Evolutionary conservation across 2,113 vertebrate species (phyloP).

Genomic region (Electrona antarctica): DNA sequence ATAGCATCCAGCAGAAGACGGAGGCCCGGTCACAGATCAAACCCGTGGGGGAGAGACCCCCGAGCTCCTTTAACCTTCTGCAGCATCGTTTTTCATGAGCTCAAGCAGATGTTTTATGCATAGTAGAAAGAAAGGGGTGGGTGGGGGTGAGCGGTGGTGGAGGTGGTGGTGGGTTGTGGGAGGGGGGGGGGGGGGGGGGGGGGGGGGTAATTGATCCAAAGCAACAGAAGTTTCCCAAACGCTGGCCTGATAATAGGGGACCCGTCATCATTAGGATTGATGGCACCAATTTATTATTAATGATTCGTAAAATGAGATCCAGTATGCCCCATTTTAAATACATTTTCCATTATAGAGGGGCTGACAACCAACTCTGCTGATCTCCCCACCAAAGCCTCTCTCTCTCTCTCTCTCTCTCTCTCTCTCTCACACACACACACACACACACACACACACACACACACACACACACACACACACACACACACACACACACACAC

Average conservation of each 20-base stretch:
- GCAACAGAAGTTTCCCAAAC: conserved; percentile 75
- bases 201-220: conserved; percentile 72
- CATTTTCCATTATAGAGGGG: conserved; percentile 79
- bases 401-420: conserved; percentile 32
- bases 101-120: conserved; percentile 65
- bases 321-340: conserved; percentile 84
- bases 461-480: too few relatives aligned
- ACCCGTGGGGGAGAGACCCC: conserved; percentile 21
- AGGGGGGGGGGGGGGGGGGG: background rate
- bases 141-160: background rate
- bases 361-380: conserved; percentile 75
- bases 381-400: conserved; percentile 58
- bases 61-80: conserved; percentile 38
- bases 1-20: conserved; percentile 35
- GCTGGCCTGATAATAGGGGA: conserved; percentile 73
- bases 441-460: too few relatives aligned
- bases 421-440: too few relatives aligned
- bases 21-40: conserved; percentile 40
- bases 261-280: conserved; percentile 83
- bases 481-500: too few relatives aligned
- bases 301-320: conserved; percentile 86
- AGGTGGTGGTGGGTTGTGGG: conserved; percentile 28
- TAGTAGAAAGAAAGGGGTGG: background rate
- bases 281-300: conserved; percentile 86
- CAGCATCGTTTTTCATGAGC: conserved; percentile 41